Conservation (phyloP, 2,888 invertebrate species). For the Crocallis elinguaria region DNA sequence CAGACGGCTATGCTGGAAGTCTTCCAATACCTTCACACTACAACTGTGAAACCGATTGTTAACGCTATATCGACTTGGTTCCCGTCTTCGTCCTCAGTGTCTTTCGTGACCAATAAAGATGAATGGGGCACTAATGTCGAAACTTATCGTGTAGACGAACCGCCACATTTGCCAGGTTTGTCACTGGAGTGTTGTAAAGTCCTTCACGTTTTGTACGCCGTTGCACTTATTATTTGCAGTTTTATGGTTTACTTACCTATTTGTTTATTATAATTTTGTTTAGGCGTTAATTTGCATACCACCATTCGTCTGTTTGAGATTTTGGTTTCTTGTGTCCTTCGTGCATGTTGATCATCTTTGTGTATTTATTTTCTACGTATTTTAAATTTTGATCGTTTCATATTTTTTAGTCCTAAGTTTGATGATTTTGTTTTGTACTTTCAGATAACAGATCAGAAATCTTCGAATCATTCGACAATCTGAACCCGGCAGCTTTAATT, state of each 20-base stretch:
- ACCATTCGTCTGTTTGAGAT: conserved; percentile 22
- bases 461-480: conserved; percentile 84
- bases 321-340: conserved; percentile 40
- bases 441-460: conserved; percentile 74
- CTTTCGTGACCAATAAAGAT: conserved; percentile 69
- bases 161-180: conserved; percentile 83
- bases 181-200: conserved; percentile 77
- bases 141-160: conserved; percentile 82
- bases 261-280: conserved; percentile 20
- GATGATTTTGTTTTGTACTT: conserved; percentile 43
- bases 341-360: conserved; percentile 42
- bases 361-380: conserved; percentile 1
- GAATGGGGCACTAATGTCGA: conserved; percentile 80
- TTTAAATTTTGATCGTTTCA: not conserved
- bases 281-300: conserved; percentile 29
- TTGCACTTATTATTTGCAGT: conserved; percentile 75
- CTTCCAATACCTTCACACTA: conserved; percentile 80
- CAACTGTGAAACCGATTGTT: conserved; percentile 77
- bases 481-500: conserved; percentile 85
- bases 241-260: conserved; percentile 22
- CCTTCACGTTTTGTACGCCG: conserved; percentile 66
- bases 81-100: conserved; percentile 57
- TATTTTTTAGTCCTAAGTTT: not conserved
- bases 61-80: conserved; percentile 65
- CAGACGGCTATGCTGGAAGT: conserved; percentile 82